Percentiles rank a stretch among this genome's conserved stretches.
phyloP scores from a whole-genome alignment of 2,888 invertebrate genomes.

The Rhamnusium bicolor region DNA sequence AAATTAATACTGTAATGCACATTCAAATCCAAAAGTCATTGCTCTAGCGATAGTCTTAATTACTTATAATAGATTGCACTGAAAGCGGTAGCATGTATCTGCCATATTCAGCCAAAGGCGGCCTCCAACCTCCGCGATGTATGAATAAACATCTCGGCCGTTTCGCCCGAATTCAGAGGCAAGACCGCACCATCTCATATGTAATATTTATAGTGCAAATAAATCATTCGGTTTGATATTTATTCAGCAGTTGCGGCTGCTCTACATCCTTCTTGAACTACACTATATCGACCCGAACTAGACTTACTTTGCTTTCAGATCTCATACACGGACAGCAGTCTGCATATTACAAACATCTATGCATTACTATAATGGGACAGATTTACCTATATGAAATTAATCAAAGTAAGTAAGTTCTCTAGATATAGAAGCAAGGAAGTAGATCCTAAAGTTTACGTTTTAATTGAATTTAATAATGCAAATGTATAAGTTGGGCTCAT shows the following conservation, averaged over 20 bases:
- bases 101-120: slow-evolving; percentile 38
- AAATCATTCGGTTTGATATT: slow-evolving; percentile 57
- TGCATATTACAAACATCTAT: slow-evolving; percentile 5
- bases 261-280: slow-evolving; percentile 37
- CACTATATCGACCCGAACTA: slow-evolving; percentile 18
- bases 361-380: slow-evolving; percentile 15
- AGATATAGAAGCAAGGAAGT: too few relatives aligned
- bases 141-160: slow-evolving; percentile 46
- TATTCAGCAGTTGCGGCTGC: slow-evolving; percentile 41
- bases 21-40: slow-evolving; percentile 21
- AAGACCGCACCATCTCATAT: slow-evolving; percentile 51
- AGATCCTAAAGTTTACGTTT: too few relatives aligned
- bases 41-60: slow-evolving; percentile 37
- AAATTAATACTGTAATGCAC: slow-evolving; percentile 7
- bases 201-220: slow-evolving; percentile 56
- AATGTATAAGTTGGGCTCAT: too few relatives aligned
- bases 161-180: slow-evolving; percentile 29
- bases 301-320: slow-evolving; percentile 10
- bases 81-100: slow-evolving; percentile 47
- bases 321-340: neutral
- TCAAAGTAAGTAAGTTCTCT: neutral
- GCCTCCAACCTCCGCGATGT: slow-evolving; percentile 27
- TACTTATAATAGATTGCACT: slow-evolving; percentile 43
- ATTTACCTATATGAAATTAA: slow-evolving; percentile 9
- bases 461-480: too few relatives aligned